phyloP scores from a whole-genome alignment of 1,140 invertebrate species.

The Heterodera carotae region DNA sequence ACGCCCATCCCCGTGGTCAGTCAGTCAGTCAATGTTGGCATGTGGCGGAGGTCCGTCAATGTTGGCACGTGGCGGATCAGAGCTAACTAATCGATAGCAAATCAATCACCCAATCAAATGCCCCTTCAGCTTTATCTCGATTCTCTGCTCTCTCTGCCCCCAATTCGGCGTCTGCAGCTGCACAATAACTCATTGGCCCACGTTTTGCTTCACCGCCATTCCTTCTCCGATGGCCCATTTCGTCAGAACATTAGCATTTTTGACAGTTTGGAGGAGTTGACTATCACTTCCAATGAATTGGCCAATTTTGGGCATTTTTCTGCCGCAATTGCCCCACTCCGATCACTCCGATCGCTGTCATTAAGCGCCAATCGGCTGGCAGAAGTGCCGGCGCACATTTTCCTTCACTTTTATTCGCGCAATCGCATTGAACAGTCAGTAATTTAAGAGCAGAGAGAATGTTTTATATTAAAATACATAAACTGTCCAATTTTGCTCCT shows the following conservation, averaged over 20 bases:
- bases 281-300: constrained; percentile 21
- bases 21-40: neutral
- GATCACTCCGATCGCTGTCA: constrained; percentile 21
- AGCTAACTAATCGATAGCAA: too few relatives aligned
- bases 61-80: too few relatives aligned
- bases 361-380: constrained; percentile 13
- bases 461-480: neutral
- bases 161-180: constrained; percentile 13
- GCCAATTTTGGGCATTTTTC: constrained; percentile 17
- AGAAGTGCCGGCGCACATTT: constrained; percentile 16
- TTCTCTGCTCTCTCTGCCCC: neutral
- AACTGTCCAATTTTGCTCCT: too few relatives aligned
- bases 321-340: neutral
- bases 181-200: constrained; percentile 19
- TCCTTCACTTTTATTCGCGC: constrained; percentile 18
- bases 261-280: constrained; percentile 16
- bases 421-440: constrained; percentile 14
- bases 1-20: constrained; percentile 18
- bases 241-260: neutral
- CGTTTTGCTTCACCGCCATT: neutral
- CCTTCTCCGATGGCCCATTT: neutral
- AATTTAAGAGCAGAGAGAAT: neutral
- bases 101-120: too few relatives aligned
- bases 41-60: neutral
- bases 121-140: constrained; percentile 12